Conservation (phyloP, 2,888 invertebrate species). For the Dynastes hyllus region DNA sequence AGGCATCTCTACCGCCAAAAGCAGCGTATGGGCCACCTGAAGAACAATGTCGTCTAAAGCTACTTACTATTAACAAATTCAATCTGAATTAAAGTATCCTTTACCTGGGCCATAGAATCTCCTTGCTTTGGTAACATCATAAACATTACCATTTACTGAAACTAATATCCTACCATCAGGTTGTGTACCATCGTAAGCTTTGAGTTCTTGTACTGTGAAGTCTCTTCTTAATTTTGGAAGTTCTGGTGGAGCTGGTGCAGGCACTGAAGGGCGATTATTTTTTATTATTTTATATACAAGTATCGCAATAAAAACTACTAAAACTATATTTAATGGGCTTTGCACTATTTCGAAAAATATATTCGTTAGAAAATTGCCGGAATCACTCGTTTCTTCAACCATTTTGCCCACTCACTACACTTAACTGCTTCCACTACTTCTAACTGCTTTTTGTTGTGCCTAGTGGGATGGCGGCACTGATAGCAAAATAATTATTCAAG, state of each 20-base stretch:
- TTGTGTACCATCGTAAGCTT: slow-evolving; percentile 89
- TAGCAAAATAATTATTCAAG: slow-evolving; percentile 12
- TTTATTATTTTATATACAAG: slow-evolving; percentile 85
- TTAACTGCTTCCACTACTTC: slow-evolving; percentile 27
- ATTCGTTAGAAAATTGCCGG: slow-evolving; percentile 67
- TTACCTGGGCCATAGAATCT: slow-evolving; percentile 96
- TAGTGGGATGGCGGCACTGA: slow-evolving; percentile 45
- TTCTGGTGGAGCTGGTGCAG: slow-evolving; percentile 73
- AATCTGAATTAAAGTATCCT: slow-evolving; percentile 18
- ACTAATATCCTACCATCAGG: slow-evolving; percentile 91
- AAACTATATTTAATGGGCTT: slow-evolving; percentile 81
- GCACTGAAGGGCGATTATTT: slow-evolving; percentile 71
- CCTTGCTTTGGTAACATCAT: slow-evolving; percentile 93
- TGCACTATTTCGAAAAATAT: slow-evolving; percentile 77
- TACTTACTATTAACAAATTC: slow-evolving; percentile 27
- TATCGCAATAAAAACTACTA: slow-evolving; percentile 80
- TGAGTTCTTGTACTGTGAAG: slow-evolving; percentile 91
- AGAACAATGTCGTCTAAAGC: slow-evolving; percentile 51
- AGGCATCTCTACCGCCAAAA: slow-evolving; percentile 96
- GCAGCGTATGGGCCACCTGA: slow-evolving; percentile 94
- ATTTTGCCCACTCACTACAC: slow-evolving; percentile 59
- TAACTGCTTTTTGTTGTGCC: slow-evolving; percentile 22
- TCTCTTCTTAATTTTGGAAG: slow-evolving; percentile 92
- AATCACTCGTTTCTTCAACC: slow-evolving; percentile 63
- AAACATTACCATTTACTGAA: slow-evolving; percentile 95